Evolutionary conservation across 2,797 vertebrate genomes (phyloP), one percentile per base, ranked within the genome.

Genomic region (Sparus aurata): DNA sequence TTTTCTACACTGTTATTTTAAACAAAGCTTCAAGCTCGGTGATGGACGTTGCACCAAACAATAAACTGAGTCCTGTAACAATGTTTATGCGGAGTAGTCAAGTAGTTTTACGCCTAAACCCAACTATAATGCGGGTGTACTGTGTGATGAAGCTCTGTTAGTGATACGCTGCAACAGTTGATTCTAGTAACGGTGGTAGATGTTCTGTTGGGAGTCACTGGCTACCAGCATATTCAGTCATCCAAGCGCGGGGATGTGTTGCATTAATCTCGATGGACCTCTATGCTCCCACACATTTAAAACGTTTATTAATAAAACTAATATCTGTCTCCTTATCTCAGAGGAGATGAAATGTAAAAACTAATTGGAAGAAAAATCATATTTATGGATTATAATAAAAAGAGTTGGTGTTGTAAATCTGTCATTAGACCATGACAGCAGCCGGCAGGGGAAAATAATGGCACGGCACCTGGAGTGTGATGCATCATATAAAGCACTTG

Each of bases 401-500:
- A 41, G 0, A 34, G 5, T 23, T 47, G 55, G 16, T 47, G 65
- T 22, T 58, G 5, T 53, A 43, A 69, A 57, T 50, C 15, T 53
- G 63, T 66, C 75, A 67, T 20, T 25, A 13, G 30, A 27, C 16
- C 1, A 2, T 23, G 15, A 55, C 69, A 59, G 52, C 22, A 64
- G 67, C 66, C 1, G 55, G 61, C 46, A 23, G 20, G 30, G 10
- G 46, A 60, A 54, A 74, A 74, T 83, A 80, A 85, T 43, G 30
- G 63, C 63, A 54, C 15, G 38, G 60, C 77, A 64, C 70, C 81
- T 80, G 80, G 74, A 68, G 82, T 54, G 49, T 57, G 67, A 87
- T 80, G 45, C 59, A 63, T 82, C 68, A 74, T 77, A 68, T 85
- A 84, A 89, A 90, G 69, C 77, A 86, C 75, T 90, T 87, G 77